Conservation (phyloP, 2,113 vertebrate species). For the Delphinapterus leucas region DNA sequence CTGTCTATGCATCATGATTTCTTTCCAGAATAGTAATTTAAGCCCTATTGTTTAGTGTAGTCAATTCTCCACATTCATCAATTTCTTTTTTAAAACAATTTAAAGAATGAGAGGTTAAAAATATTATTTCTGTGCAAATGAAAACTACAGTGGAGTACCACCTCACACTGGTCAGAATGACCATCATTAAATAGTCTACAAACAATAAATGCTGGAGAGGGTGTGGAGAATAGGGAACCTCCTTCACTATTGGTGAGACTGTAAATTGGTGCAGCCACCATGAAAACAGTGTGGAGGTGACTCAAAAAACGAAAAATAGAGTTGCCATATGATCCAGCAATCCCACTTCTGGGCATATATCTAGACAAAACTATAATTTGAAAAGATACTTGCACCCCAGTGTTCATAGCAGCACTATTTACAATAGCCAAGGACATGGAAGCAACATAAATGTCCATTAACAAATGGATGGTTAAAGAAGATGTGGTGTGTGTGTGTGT, state of each 20-base stretch:
- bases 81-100: neutral
- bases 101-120: constrained; percentile 23
- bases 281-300: neutral
- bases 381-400: neutral
- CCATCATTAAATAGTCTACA: neutral
- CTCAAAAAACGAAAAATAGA: neutral
- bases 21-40: neutral
- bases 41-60: neutral
- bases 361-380: neutral
- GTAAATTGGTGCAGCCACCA: neutral
- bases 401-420: neutral
- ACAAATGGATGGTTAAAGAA: fast-evolving
- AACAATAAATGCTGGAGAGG: neutral
- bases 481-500: neutral
- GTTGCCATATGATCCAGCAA: neutral
- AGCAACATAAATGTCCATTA: neutral
- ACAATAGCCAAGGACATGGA: neutral
- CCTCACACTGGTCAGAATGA: neutral
- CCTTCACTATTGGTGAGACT: neutral
- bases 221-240: neutral
- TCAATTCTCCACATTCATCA: neutral
- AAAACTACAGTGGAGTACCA: neutral
- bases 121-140: neutral
- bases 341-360: neutral
- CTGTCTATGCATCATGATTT: neutral